Conservation (phyloP, 2,888 invertebrate genomes). For the Agonopterix heracliana region DNA sequence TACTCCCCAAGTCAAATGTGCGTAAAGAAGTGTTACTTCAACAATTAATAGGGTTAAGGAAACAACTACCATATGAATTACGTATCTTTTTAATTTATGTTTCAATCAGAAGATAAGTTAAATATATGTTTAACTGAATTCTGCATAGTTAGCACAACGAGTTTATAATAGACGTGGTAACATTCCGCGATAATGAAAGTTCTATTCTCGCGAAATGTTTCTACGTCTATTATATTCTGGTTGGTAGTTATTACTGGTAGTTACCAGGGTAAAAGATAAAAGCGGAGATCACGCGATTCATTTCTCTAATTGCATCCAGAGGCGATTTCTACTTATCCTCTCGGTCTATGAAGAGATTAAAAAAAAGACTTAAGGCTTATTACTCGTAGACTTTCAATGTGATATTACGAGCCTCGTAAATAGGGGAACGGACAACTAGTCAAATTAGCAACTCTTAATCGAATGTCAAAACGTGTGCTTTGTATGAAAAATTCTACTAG, state of each 20-base stretch:
- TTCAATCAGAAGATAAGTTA: no score
- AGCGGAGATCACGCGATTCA: constrained; percentile 56
- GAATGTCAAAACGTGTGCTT: no score
- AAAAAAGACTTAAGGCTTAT: not conserved
- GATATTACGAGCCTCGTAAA: not conserved
- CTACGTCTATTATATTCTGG: constrained; percentile 40
- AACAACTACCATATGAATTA: no score
- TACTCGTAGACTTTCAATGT: not conserved
- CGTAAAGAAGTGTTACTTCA: no score
- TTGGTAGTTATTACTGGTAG: constrained; percentile 45
- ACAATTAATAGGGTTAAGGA: no score
- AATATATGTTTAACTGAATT: no score
- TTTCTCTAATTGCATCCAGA: constrained; percentile 53
- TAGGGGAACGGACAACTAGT: no score
- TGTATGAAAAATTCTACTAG: no score
- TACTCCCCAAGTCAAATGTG: no score
- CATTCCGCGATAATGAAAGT: constrained; percentile 34
- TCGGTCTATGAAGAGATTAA: constrained; percentile 18
- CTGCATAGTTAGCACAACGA: not conserved
- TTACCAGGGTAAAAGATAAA: constrained; percentile 47
- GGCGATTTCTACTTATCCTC: constrained; percentile 26
- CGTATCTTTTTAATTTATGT: no score
- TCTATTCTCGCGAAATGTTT: constrained; percentile 34
- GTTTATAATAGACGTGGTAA: not conserved
- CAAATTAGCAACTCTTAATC: no score